Evolutionary conservation across 2,113 vertebrate species (phyloP).

Genomic region (Leucosticte australis): DNA sequence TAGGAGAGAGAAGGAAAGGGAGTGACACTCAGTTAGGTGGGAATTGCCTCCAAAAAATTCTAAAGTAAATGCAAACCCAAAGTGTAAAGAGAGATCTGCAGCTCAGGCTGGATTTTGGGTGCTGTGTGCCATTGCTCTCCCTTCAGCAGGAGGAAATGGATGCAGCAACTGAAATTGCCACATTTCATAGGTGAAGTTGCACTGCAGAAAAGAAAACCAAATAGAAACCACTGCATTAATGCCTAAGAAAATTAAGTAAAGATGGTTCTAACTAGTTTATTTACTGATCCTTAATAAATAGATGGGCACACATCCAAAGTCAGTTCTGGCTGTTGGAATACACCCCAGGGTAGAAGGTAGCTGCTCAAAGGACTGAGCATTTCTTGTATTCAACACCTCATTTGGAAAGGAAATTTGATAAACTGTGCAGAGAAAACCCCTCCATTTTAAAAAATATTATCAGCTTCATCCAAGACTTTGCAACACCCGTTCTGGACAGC

Average conservation of each 20-base stretch:
- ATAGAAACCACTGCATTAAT: background rate
- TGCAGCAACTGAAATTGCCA: slow-evolving; percentile 16
- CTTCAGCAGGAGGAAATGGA: slow-evolving; percentile 58
- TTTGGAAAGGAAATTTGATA: background rate
- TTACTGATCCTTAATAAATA: background rate
- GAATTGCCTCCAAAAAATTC: slow-evolving; percentile 47
- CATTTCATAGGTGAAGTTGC: background rate
- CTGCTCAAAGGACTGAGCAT: background rate
- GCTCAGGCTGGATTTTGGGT: slow-evolving; percentile 33
- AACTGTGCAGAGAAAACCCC: background rate
- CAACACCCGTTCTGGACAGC: background rate
- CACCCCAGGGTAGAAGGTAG: background rate
- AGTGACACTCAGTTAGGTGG: slow-evolving; percentile 41
- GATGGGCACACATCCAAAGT: background rate
- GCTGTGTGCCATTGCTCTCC: background rate
- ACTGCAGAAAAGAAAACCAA: background rate
- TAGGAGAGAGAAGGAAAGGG: background rate
- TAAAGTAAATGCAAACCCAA: slow-evolving; percentile 51
- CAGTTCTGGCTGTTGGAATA: background rate
- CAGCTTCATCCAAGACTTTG: background rate
- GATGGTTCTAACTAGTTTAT: background rate
- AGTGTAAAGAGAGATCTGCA: slow-evolving; percentile 52
- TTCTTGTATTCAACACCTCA: background rate
- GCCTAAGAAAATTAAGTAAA: background rate
- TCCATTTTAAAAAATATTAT: background rate